These are phyloP conservation scores for Popillia japonica DNA, from an alignment of 1,140 invertebrate species.

Conservation along the genomic window DNA sequence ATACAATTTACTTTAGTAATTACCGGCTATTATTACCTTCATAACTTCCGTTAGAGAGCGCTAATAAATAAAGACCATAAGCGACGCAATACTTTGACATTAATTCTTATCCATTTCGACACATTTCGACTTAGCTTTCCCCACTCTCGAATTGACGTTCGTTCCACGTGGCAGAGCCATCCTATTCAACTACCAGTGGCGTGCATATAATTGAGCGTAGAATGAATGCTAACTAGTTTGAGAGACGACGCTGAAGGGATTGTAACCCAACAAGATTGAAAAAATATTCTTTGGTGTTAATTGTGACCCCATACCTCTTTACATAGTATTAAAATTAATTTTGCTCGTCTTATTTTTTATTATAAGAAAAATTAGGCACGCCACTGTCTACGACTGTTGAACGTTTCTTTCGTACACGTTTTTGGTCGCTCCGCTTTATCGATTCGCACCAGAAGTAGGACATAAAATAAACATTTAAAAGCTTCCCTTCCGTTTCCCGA, in stretches of 20 bases:
- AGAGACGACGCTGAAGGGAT: no score
- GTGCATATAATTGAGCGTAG: no score
- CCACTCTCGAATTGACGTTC: not conserved
- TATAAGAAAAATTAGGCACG: no score
- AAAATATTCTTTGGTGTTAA: no score
- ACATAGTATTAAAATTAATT: no score
- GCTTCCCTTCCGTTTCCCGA: not conserved
- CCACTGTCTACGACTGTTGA: no score
- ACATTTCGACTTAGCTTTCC: not conserved
- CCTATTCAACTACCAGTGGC: no score
- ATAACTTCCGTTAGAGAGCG: slow-evolving; percentile 3
- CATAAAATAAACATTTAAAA: slow-evolving; percentile 7
- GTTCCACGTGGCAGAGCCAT: not conserved
- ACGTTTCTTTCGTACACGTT: not conserved
- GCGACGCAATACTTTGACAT: not conserved
- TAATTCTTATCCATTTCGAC: slow-evolving; percentile 11
- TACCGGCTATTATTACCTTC: not conserved
- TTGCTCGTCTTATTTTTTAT: no score
- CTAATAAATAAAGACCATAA: slow-evolving; percentile 12
- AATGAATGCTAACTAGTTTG: no score
- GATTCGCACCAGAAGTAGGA: not conserved
- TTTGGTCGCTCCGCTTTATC: not conserved
- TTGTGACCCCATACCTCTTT: no score
- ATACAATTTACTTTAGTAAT: slow-evolving; percentile 7
- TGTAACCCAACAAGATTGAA: no score